Percentiles rank a stretch among this genome's conserved stretches.
Evolutionary conservation across 2,888 invertebrate genomes (phyloP).

Genomic region (Macrophya alboannulata): DNA sequence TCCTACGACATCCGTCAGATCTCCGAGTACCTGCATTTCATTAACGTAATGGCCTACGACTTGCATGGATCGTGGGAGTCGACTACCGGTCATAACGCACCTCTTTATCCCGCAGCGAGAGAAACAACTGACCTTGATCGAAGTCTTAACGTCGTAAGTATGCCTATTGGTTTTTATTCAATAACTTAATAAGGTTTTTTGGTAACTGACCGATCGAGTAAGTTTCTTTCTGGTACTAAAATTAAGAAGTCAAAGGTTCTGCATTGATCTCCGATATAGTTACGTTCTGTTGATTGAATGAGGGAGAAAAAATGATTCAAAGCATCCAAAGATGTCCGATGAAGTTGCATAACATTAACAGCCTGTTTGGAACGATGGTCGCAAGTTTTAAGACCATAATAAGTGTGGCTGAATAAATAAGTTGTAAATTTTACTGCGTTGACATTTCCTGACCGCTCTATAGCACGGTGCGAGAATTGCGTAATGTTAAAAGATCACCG

Average conservation of each 20-base stretch:
- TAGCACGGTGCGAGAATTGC: not conserved
- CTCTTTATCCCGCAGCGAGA: slow-evolving; percentile 80
- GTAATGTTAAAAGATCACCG: not conserved
- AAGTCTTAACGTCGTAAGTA: slow-evolving; percentile 80
- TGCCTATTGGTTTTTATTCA: not conserved
- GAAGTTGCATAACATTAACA: no score
- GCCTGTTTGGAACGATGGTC: no score
- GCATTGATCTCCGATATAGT: no score
- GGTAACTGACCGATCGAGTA: no score
- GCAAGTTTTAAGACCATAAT: no score
- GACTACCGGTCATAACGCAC: slow-evolving; percentile 86
- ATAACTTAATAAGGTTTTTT: not conserved
- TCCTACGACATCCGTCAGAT: slow-evolving; percentile 85
- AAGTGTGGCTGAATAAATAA: no score
- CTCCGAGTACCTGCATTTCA: slow-evolving; percentile 84
- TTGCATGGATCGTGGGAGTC: slow-evolving; percentile 87
- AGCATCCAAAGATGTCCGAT: no score
- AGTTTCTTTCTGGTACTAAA: no score
- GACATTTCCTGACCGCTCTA: not conserved
- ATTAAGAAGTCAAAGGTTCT: no score
- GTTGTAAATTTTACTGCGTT: no score
- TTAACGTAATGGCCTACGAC: slow-evolving; percentile 90
- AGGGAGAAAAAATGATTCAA: no score
- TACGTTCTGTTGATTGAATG: no score
- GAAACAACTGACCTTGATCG: slow-evolving; percentile 70